A percentile compares a stretch with the other conserved stretches of the same genome.
phyloP scores from a whole-genome alignment of 2,797 vertebrate species.

The Ciconia nigra region DNA sequence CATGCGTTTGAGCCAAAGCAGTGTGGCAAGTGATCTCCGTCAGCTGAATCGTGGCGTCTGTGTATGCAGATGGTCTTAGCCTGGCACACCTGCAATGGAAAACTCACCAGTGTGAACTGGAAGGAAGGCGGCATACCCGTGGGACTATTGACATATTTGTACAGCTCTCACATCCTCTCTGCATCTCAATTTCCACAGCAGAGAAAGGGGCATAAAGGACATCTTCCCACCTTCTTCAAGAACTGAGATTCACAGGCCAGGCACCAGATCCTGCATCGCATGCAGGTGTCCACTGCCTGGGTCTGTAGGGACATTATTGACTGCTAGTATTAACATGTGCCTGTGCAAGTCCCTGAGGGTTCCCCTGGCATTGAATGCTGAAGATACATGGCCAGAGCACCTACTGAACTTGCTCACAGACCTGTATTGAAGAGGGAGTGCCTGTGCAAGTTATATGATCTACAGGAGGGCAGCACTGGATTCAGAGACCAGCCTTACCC shows the following conservation, averaged over 20 bases:
- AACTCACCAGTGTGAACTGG: neutral
- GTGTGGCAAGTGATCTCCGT: neutral
- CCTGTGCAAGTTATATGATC: neutral
- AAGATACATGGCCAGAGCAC: neutral
- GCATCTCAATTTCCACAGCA: neutral
- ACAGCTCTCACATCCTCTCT: slow-evolving; percentile 11
- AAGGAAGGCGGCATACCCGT: neutral
- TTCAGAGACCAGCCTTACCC: neutral
- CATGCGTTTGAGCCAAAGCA: neutral
- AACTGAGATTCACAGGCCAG: neutral
- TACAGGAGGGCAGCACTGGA: neutral
- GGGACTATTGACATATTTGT: fast-evolving
- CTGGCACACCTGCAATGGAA: neutral
- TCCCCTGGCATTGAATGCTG: neutral
- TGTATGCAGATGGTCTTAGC: neutral
- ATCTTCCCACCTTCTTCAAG: neutral
- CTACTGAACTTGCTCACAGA: neutral
- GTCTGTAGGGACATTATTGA: neutral
- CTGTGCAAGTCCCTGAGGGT: neutral
- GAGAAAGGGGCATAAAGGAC: neutral
- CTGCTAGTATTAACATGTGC: neutral
- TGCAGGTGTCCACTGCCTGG: neutral
- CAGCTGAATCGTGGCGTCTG: neutral
- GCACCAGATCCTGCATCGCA: neutral
- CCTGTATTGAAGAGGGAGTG: neutral